phyloP scores from a whole-genome alignment of 2,797 vertebrate species.

The Naso thynnoides region DNA sequence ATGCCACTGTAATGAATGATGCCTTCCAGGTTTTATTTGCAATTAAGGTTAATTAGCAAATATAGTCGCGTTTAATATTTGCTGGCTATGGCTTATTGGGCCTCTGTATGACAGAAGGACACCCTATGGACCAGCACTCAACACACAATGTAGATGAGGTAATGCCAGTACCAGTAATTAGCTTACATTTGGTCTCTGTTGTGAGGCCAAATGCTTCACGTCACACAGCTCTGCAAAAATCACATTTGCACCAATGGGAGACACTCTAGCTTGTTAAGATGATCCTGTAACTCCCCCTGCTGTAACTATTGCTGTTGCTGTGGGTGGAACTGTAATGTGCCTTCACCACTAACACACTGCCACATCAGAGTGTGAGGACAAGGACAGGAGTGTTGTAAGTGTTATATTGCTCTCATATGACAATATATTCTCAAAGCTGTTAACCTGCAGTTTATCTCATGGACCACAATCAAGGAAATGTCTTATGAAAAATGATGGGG shows the following conservation, averaged over 20 bases:
- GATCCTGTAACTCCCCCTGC: conserved; percentile 3
- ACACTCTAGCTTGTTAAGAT: conserved; percentile 38
- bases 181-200: conserved; percentile 61
- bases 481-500: not conserved
- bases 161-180: conserved; percentile 63
- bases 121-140: conserved; percentile 50
- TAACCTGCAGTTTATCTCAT: conserved; percentile 9
- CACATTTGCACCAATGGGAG: conserved; percentile 30
- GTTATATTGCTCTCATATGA: conserved; percentile 18
- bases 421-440: conserved; percentile 4
- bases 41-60: conserved; percentile 77
- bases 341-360: conserved; percentile 27
- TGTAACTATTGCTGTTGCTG: conserved; percentile 33
- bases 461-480: not conserved
- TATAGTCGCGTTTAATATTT: conserved; percentile 64
- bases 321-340: conserved; percentile 19
- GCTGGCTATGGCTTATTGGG: conserved; percentile 56
- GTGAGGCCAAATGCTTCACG: conserved; percentile 38
- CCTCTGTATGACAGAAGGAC: conserved; percentile 50
- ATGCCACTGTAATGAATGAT: conserved; percentile 55
- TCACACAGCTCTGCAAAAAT: conserved; percentile 27
- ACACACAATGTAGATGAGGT: conserved; percentile 53
- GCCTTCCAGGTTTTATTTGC: conserved; percentile 71
- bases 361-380: conserved; percentile 25
- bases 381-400: conserved; percentile 33